Base-by-base conservation (phyloP, 1,140 invertebrate species). In the Varroa destructor region DNA sequence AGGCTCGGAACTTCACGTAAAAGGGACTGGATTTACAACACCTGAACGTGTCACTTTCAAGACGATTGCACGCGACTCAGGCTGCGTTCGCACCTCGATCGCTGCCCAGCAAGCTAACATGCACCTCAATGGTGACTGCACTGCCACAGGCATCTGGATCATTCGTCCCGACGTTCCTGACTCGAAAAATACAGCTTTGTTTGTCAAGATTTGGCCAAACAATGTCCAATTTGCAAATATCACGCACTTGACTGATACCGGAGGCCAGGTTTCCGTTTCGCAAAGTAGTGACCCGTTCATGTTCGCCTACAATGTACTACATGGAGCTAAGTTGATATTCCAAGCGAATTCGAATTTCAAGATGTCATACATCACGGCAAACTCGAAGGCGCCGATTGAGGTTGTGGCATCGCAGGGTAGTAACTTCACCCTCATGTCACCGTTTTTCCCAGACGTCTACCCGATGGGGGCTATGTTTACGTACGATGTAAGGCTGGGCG, bases 401-500 rank as follows among this genome's bases (percentile, higher is more conserved):
- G 61, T 67, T 1, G 46, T 37, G 12, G 61, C 61, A 14, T 5
- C 36, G 61, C 1, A 12, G 2, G 61, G 61, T 2, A 1, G 37
- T n/a, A 67, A 67, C 40, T 67, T 67, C 61, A 67, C 61, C 2
- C 61, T 67, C 12, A 67, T 46, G 40, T 67, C 61, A 40, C 61
- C 61, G 1, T 67, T 67, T 8, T 67, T 36, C 37, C 61, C 61
- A 2, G 61, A 37, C 10, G 40, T 67, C 61, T 67, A 67, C 61
- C 61, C 61, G 12, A 40, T 43, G 46, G 61, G 61, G 12, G 61
- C 10, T 37, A 2, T 25, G 61, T 67, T 67, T 37, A 25, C 12
- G 61, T 67, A 67, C 37, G 46, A 67, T 37, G 37, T 67, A 12
- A 8, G 37, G 46, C 61, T 14, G 10, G 61, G 36, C 1, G 40